Evolutionary conservation across 2,888 invertebrate genomes (phyloP).

Genomic region (Auanema freiburgensis): DNA sequence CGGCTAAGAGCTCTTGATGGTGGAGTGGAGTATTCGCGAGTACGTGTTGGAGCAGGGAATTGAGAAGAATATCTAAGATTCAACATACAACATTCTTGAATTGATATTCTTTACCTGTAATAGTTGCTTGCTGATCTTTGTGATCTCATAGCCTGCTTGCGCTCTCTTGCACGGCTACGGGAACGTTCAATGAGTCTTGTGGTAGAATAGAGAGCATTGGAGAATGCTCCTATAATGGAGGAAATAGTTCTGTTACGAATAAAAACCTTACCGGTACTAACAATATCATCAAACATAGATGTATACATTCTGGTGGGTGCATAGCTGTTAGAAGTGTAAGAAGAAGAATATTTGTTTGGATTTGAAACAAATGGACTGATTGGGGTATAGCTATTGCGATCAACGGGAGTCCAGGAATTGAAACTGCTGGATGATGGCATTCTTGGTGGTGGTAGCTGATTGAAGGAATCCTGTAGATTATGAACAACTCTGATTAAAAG

Average conservation of each 20-base stretch:
- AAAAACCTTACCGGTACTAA: slow-evolving; percentile 44
- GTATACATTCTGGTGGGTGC: slow-evolving; percentile 57
- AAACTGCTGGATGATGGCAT: slow-evolving; percentile 58
- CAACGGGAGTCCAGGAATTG: slow-evolving; percentile 61
- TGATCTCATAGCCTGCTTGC: slow-evolving; percentile 58
- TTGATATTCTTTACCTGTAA: slow-evolving; percentile 38
- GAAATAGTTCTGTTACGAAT: neutral
- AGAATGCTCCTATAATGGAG: slow-evolving; percentile 51
- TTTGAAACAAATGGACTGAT: slow-evolving; percentile 53
- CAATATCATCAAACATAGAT: slow-evolving; percentile 61
- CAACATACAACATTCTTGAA: slow-evolving; percentile 4
- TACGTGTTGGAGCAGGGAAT: slow-evolving; percentile 57
- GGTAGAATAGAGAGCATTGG: slow-evolving; percentile 60
- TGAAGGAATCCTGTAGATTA: slow-evolving; percentile 50
- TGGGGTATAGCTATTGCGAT: slow-evolving; percentile 57
- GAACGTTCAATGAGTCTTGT: slow-evolving; percentile 61
- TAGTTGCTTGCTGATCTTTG: slow-evolving; percentile 61
- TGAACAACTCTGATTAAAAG: neutral
- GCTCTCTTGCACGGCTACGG: slow-evolving; percentile 63
- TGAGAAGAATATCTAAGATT: slow-evolving; percentile 43
- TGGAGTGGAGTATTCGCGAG: slow-evolving; percentile 62
- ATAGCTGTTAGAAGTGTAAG: slow-evolving; percentile 48
- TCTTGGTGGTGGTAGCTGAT: slow-evolving; percentile 55
- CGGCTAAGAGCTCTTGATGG: slow-evolving; percentile 53
- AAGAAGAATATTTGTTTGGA: slow-evolving; percentile 59